Evolutionary conservation across 1,140 invertebrate species (phyloP).

Genomic region (Conus betulinus): DNA sequence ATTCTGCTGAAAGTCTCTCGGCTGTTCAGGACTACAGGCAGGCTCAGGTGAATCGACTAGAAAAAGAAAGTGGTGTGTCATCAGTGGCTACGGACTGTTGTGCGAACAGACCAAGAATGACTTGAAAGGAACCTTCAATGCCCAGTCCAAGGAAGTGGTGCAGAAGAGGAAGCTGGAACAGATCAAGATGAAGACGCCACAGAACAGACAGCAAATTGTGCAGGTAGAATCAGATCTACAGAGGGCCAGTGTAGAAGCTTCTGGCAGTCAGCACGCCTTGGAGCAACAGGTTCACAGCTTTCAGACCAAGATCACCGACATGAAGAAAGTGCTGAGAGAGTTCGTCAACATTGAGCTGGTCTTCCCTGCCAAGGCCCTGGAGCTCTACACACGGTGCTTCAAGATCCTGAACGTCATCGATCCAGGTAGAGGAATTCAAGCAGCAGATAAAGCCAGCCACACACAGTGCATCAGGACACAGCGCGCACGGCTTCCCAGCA

Average conservation of each 20-base stretch:
- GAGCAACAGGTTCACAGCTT: constrained; percentile 73
- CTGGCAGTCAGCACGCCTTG: constrained; percentile 62
- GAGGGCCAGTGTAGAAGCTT: constrained; percentile 69
- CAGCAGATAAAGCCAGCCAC: constrained; percentile 47
- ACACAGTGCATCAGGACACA: constrained; percentile 55
- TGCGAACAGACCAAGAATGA: constrained; percentile 71
- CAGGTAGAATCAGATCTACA: constrained; percentile 69
- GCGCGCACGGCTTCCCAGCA: constrained; percentile 60
- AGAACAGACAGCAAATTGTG: constrained; percentile 42
- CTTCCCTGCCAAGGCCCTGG: constrained; percentile 72
- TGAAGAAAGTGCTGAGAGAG: constrained; percentile 70
- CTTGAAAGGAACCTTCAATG: constrained; percentile 65
- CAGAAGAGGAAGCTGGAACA: constrained; percentile 66
- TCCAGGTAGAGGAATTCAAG: constrained; percentile 59
- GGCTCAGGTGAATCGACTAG: constrained; percentile 68
- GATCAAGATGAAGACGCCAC: constrained; percentile 60
- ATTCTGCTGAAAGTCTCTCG: constrained; percentile 69
- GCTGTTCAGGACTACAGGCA: constrained; percentile 72
- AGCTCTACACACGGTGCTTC: constrained; percentile 70
- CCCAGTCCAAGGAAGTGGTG: constrained; percentile 61
- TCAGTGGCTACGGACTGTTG: constrained; percentile 66
- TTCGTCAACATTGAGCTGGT: constrained; percentile 72
- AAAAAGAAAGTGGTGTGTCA: constrained; percentile 66
- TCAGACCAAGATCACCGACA: constrained; percentile 70
- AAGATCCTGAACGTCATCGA: constrained; percentile 62